Base-by-base conservation (phyloP, 2,797 vertebrate species). In the Hemibagrus guttatus region DNA sequence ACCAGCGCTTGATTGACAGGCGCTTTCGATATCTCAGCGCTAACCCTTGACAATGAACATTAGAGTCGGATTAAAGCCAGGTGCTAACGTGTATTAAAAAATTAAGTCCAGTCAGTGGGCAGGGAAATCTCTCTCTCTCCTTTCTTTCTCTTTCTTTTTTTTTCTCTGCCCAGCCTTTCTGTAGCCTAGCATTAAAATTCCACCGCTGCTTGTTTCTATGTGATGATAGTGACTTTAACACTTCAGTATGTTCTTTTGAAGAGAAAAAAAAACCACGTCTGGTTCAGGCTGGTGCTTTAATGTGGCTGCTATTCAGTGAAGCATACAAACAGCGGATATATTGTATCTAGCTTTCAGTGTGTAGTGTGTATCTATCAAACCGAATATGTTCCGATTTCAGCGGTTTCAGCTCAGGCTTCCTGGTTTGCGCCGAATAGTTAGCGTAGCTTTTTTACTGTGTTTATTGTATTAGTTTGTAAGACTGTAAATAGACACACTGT, bases 1-100 rank as follows among this genome's bases (percentile, higher is more conserved):
- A 95, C 95, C 94, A 91, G 92, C 93, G 84, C 81, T 91, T 94
- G 95, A 97, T 95, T 96, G 95, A 96, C 94, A 95, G 95, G 89
- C 93, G 94, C 94, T 96, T 95, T 95, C 95, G 93, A 92, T 95
- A 94, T 94, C 95, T 93, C 94, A 90, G 93, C 94, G 92, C 94
- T 95, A 95, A 96, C 95, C 95, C 96, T 94, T 96, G 93, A 96
- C 93, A 91, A 95, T 91, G 95, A 94, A 95, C 94, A 95, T 95
- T 95, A 95, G 94, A 93, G 95, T 96, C 93, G 95, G 94, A 95
- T 95, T 96, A 95, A 94, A 93, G 93, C 95, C 93, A 95, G 95
- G 94, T 95, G 95, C 94, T 95, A 95, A 95, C 92, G 92, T 94
- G 92, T 95, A 95, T 96, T 96, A 96, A 95, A 95, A 95, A 96